A percentile compares a stretch with the other conserved stretches of the same genome.
These are phyloP conservation scores for Drosophila parabipectinata DNA, from an alignment of 1,140 invertebrate species.

Conservation along the genomic window DNA sequence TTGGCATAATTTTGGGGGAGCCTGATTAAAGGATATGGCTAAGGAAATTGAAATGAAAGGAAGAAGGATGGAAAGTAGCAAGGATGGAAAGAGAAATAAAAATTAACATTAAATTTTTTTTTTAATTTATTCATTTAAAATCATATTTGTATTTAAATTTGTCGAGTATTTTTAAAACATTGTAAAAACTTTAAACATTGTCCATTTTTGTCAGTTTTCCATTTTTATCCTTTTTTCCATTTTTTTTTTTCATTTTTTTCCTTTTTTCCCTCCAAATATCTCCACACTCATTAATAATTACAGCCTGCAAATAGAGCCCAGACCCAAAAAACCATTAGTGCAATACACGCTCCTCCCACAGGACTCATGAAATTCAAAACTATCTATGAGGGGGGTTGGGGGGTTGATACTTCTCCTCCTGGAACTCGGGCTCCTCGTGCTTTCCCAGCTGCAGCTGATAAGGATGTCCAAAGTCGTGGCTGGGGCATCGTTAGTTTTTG, in stretches of 20 bases:
- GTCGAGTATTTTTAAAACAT: no score
- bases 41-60: constrained; percentile 27
- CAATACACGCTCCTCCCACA: constrained; percentile 9
- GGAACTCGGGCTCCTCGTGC: not conserved
- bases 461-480: constrained; percentile 60
- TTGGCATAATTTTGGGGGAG: constrained; percentile 10
- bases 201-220: not conserved
- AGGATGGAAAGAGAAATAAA: not conserved
- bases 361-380: constrained; percentile 49
- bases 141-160: no score
- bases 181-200: no score
- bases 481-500: constrained; percentile 65
- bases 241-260: no score
- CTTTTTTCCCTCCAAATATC: constrained; percentile 10
- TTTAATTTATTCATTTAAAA: no score
- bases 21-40: constrained; percentile 39
- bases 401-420: not conserved
- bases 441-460: constrained; percentile 53
- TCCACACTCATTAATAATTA: constrained; percentile 42
- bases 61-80: not conserved
- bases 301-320: constrained; percentile 8
- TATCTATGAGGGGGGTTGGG: constrained; percentile 11
- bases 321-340: constrained; percentile 9
- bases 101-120: not conserved
- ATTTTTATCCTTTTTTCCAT: not conserved